Evolutionary conservation across 2,888 invertebrate genomes (phyloP), one percentile per base, ranked within the genome.

Genomic region (Tortricodes alternella): DNA sequence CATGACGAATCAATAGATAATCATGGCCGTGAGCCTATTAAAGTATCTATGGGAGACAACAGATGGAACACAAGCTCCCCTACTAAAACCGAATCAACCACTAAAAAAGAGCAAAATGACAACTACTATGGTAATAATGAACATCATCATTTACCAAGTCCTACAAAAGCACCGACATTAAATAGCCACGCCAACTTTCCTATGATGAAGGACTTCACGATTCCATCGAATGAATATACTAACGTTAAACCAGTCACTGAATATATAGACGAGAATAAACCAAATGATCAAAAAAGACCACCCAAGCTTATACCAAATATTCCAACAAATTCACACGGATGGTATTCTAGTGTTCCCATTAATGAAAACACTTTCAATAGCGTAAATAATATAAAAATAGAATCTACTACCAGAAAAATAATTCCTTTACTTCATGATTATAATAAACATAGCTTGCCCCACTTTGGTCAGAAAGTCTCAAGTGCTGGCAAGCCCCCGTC

Each of bases 131-230:
- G 61, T 29, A 56, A 68, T 11, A 62, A 70, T 27, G 50, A 65
- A 43, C 66, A 46, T 44, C 62, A 69, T 51, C 62, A 70, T 21
- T 53, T 64, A 19, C 43, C 59, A 5, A 62, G 41, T 49, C 66
- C 73, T 1, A 62, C 75, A 15, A 58, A 76, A 53, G 53, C 67
- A 11, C 67, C 77, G 11, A 80, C 85, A 44, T 35, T 75, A 8
- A 91, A 91, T 53, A 90, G 90, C 66, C 91, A 91, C 60, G 91
- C 90, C 0, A 91, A 91, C 67, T 91, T 91, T 72, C 91, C 90
- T 1, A 84, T 89, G 82, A 75, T 80, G 11, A 85, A 85, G 62
- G 89, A 87, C 29, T 62, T 73, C 46, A 64, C 69, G 21, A 68
- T 64, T 39, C 59, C 68, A 8, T 49, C 62, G 37, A 70, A 59